phyloP scores from a whole-genome alignment of 1,140 invertebrate genomes.

The Calosoma granatense region DNA sequence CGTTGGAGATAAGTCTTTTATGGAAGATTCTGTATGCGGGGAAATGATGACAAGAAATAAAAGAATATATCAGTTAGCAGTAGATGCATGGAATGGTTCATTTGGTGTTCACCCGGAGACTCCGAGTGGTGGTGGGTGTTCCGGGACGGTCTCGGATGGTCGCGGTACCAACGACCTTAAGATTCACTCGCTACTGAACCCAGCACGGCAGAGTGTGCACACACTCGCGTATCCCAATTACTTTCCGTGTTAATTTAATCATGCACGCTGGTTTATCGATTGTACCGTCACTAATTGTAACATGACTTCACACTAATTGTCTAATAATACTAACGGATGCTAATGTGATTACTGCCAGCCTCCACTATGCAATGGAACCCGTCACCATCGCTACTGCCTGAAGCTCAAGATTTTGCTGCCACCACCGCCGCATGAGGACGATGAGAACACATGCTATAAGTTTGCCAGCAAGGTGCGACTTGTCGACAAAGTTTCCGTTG shows the following conservation, averaged over 20 bases:
- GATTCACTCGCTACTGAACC: neutral
- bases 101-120: neutral
- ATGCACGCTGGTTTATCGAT: neutral
- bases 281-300: constrained; percentile 6
- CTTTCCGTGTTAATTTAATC: constrained; percentile 6
- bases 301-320: constrained; percentile 8
- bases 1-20: too few relatives aligned
- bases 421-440: too few relatives aligned
- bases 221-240: neutral
- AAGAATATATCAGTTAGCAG: too few relatives aligned
- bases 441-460: too few relatives aligned
- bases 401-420: too few relatives aligned
- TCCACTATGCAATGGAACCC: neutral
- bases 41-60: too few relatives aligned
- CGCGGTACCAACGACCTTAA: neutral
- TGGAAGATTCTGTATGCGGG: too few relatives aligned
- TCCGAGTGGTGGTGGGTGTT: neutral
- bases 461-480: too few relatives aligned
- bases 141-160: neutral
- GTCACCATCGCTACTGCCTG: too few relatives aligned
- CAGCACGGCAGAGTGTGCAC: neutral
- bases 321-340: constrained; percentile 6
- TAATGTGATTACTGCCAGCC: neutral
- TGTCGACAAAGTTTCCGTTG: too few relatives aligned
- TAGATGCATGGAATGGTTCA: too few relatives aligned